A percentile compares a stretch with the other conserved stretches of the same genome.
Evolutionary conservation across 1,140 invertebrate genomes (phyloP).

Genomic region (Rhynchophorus ferrugineus): DNA sequence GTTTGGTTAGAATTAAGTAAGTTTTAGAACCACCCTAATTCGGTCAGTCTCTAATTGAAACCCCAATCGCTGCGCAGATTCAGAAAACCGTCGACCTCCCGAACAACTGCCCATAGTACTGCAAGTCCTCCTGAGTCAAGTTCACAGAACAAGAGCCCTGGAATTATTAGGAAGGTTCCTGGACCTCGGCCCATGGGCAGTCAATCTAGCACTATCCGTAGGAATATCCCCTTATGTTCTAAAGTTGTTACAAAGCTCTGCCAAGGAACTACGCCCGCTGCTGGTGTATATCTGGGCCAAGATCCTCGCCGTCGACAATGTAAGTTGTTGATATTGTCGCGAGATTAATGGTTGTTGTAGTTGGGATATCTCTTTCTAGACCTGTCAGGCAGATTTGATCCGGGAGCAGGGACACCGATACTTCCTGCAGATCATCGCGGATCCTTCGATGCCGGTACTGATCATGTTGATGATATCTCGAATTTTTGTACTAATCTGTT

Average conservation of each 20-base stretch:
- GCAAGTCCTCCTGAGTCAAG: slow-evolving; percentile 94
- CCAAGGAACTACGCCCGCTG: slow-evolving; percentile 81
- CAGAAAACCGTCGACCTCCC: slow-evolving; percentile 71
- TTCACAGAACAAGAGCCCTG: slow-evolving; percentile 88
- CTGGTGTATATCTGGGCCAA: slow-evolving; percentile 99
- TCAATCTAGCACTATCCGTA: slow-evolving; percentile 90
- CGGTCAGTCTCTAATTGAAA: not conserved
- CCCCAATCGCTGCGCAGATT: slow-evolving; percentile 37
- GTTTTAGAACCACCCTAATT: not conserved
- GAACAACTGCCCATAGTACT: slow-evolving; percentile 97
- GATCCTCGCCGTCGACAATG: slow-evolving; percentile 93
- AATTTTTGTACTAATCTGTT: not conserved
- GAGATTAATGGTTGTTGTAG: too few species aligned
- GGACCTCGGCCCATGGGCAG: slow-evolving; percentile 91
- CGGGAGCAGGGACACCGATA: slow-evolving; percentile 94
- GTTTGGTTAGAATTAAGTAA: slow-evolving; percentile 81
- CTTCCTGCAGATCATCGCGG: slow-evolving; percentile 83
- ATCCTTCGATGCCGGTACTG: slow-evolving; percentile 74
- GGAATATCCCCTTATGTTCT: slow-evolving; percentile 99
- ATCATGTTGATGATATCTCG: not conserved
- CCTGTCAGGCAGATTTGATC: slow-evolving; percentile 90
- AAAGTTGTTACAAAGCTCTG: slow-evolving; percentile 89
- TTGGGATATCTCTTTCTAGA: slow-evolving; percentile 44
- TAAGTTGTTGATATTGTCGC: slow-evolving; percentile 48
- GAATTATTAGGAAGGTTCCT: slow-evolving; percentile 93